These are phyloP conservation scores for Tenthredo notha DNA, from an alignment of 2,888 invertebrate species.

Conservation along the genomic window DNA sequence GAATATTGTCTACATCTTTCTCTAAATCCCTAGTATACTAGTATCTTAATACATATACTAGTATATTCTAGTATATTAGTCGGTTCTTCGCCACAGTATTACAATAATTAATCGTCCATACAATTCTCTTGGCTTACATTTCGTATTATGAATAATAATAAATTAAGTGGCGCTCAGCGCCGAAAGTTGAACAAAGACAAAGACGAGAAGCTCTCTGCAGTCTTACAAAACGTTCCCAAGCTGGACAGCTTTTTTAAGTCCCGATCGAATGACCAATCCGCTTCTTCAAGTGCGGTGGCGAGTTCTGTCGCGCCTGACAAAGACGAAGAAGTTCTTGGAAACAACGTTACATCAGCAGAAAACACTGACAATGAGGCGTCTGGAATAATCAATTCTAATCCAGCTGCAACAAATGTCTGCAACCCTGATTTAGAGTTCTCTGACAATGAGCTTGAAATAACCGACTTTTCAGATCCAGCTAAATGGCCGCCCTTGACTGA, in stretches of 20 bases:
- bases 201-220: conserved; percentile 20
- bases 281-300: conserved; percentile 23
- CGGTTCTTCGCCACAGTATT: neutral
- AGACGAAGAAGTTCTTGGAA: conserved; percentile 1
- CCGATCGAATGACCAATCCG: neutral
- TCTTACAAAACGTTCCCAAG: conserved; percentile 9
- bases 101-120: no score
- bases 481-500: conserved; percentile 18
- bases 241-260: conserved; percentile 14
- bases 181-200: conserved; percentile 30
- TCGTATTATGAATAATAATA: neutral
- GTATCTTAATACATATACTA: no score
- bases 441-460: neutral
- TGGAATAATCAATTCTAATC: conserved; percentile 8
- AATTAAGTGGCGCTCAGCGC: conserved; percentile 6
- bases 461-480: conserved; percentile 36
- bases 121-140: neutral
- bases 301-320: conserved; percentile 4
- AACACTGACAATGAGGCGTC: conserved; percentile 1
- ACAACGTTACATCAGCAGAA: conserved; percentile 20
- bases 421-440: neutral
- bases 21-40: no score
- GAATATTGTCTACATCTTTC: no score
- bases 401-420: conserved; percentile 22
- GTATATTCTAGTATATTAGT: neutral